Percentiles rank a stretch among this genome's conserved stretches.
Conservation (phyloP, 53 echinoderm and acorn worm genomes). For the Crossaster papposus region DNA sequence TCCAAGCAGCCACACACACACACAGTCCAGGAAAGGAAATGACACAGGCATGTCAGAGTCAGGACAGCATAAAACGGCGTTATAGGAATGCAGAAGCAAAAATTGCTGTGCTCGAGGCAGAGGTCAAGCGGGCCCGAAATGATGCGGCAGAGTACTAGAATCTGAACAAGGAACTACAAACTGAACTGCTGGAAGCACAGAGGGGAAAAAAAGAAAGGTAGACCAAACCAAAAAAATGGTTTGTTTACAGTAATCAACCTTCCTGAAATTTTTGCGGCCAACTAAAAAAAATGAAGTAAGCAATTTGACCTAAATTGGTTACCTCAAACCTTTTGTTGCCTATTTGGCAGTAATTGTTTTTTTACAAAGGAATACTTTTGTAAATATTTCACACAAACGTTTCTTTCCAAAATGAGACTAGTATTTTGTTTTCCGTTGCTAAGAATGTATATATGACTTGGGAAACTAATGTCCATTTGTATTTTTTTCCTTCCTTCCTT, state of each 20-base stretch:
- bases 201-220: neutral
- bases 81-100: neutral
- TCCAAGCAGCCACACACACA: neutral
- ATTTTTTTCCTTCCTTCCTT: neutral
- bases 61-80: neutral
- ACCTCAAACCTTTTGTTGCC: neutral
- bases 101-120: neutral
- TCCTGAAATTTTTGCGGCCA: too few species aligned
- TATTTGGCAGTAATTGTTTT: too few species aligned
- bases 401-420: too few species aligned
- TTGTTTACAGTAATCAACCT: neutral
- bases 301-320: too few species aligned
- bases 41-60: neutral
- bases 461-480: neutral
- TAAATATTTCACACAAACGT: too few species aligned
- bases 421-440: too few species aligned
- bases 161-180: constrained; percentile 8
- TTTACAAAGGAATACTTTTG: too few species aligned
- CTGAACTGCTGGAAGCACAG: neutral
- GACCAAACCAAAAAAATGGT: neutral
- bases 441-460: neutral
- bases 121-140: neutral
- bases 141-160: neutral
- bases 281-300: too few species aligned
- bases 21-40: neutral